A percentile compares a stretch with the other conserved stretches of the same genome.
Conservation (phyloP, 2,113 vertebrate species). For the Laterallus jamaicensis region DNA sequence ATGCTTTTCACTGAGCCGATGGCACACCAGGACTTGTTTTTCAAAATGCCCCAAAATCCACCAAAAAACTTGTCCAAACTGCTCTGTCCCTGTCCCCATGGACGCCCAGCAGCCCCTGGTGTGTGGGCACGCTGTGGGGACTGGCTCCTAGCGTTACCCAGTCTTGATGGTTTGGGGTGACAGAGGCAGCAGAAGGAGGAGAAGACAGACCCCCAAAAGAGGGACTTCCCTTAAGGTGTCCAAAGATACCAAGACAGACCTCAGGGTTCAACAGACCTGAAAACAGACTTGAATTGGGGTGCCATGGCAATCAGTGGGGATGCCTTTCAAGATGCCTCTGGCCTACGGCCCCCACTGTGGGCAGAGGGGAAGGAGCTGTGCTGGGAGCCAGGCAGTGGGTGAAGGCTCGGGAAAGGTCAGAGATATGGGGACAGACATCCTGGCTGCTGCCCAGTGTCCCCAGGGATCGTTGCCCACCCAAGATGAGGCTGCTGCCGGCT, state of each 20-base stretch:
- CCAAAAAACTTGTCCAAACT: neutral
- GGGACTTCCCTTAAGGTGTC: neutral
- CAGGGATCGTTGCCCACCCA: neutral
- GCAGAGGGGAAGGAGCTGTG: neutral
- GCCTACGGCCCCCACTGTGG: fast-evolving
- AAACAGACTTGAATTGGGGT: neutral
- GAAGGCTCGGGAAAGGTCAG: neutral
- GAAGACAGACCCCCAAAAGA: neutral
- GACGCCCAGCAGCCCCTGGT: neutral
- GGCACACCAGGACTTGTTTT: fast-evolving
- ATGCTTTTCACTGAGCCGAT: neutral
- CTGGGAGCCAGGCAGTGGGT: neutral
- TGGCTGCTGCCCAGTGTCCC: neutral
- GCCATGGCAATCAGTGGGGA: neutral
- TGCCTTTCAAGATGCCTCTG: neutral
- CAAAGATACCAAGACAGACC: neutral
- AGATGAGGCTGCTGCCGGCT: fast-evolving
- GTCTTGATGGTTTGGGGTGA: neutral
- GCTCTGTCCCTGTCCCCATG: fast-evolving
- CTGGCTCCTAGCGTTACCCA: no score
- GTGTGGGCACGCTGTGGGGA: fast-evolving
- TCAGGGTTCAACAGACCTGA: neutral
- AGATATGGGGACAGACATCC: neutral
- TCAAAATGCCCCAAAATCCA: fast-evolving
- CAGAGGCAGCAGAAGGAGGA: neutral